Percentiles rank a stretch among this genome's conserved stretches.
phyloP scores from a whole-genome alignment of 2,888 invertebrate species.

The Thyatira batis region DNA sequence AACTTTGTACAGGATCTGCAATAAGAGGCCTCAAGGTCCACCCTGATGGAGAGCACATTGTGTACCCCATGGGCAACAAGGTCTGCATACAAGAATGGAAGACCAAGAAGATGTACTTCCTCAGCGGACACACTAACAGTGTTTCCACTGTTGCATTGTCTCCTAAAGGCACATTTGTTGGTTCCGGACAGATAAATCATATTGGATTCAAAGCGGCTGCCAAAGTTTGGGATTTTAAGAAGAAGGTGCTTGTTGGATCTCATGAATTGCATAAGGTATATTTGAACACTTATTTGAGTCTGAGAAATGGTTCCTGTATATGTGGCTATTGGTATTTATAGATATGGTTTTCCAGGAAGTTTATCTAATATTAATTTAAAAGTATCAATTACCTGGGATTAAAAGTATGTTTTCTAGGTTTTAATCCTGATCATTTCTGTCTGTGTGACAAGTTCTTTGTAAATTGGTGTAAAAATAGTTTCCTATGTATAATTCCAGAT shows the following conservation, averaged over 20 bases:
- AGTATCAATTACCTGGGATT: too few relatives aligned
- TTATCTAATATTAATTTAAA: too few relatives aligned
- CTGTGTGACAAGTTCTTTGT: too few relatives aligned
- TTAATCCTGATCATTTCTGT: too few relatives aligned
- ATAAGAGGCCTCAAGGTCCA: conserved; percentile 86
- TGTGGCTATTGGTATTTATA: too few relatives aligned
- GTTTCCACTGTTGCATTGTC: conserved; percentile 91
- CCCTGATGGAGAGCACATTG: conserved; percentile 86
- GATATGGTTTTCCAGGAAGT: too few relatives aligned
- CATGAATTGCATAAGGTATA: conserved; percentile 92
- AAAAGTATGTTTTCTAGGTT: too few relatives aligned
- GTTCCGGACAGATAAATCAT: conserved; percentile 95
- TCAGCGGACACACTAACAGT: conserved; percentile 90
- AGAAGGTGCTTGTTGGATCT: conserved; percentile 82
- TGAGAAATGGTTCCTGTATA: not conserved
- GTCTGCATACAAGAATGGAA: conserved; percentile 87
- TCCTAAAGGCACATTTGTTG: conserved; percentile 87
- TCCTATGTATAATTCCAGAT: too few relatives aligned
- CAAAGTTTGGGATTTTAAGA: conserved; percentile 93
- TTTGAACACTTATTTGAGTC: too few relatives aligned
- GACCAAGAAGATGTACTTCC: conserved; percentile 87
- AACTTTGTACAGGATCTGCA: conserved; percentile 51
- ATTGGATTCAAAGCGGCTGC: conserved; percentile 94
- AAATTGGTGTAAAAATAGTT: too few relatives aligned
- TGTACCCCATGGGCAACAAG: conserved; percentile 91